These are phyloP conservation scores for Lithobates sylvaticus DNA, from an alignment of 2,797 vertebrate genomes.

Conservation along the genomic window DNA sequence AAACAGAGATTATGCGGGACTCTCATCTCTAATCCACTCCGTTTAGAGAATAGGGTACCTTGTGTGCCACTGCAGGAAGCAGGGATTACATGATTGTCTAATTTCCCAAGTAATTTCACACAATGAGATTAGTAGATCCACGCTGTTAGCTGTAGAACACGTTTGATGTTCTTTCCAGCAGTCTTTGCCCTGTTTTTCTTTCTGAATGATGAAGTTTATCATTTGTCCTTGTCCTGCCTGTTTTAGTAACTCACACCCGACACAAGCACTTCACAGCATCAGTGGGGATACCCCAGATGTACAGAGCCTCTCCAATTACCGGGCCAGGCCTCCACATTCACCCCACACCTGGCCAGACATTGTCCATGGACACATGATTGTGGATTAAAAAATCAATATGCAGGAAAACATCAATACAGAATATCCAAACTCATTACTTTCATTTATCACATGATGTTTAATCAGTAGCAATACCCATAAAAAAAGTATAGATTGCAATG, in stretches of 20 bases:
- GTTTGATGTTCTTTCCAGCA: slow-evolving; percentile 52
- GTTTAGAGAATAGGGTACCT: slow-evolving; percentile 70
- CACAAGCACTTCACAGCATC: slow-evolving; percentile 14
- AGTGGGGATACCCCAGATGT: slow-evolving; percentile 31
- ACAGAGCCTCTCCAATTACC: slow-evolving; percentile 36
- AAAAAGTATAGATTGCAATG: not conserved
- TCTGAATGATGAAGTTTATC: slow-evolving; percentile 23
- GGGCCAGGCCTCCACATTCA: not conserved
- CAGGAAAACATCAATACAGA: not conserved
- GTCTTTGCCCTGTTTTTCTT: slow-evolving; percentile 7
- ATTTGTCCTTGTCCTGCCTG: not conserved
- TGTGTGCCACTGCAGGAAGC: slow-evolving; percentile 69
- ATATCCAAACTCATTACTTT: not conserved
- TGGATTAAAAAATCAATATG: not conserved
- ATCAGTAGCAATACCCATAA: not conserved
- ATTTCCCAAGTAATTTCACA: slow-evolving; percentile 66
- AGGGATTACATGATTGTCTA: slow-evolving; percentile 81
- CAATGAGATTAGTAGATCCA: slow-evolving; percentile 56
- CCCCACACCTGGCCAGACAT: slow-evolving; percentile 33
- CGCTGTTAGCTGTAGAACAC: slow-evolving; percentile 45
- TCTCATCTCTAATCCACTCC: slow-evolving; percentile 83
- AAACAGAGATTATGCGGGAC: slow-evolving; percentile 80
- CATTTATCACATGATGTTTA: not conserved
- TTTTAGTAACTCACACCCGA: not conserved
- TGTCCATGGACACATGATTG: not conserved